Percentiles rank a stretch among this genome's conserved stretches.
Evolutionary conservation across 2,113 vertebrate genomes (phyloP).

Genomic region (Myotis davidii): DNA sequence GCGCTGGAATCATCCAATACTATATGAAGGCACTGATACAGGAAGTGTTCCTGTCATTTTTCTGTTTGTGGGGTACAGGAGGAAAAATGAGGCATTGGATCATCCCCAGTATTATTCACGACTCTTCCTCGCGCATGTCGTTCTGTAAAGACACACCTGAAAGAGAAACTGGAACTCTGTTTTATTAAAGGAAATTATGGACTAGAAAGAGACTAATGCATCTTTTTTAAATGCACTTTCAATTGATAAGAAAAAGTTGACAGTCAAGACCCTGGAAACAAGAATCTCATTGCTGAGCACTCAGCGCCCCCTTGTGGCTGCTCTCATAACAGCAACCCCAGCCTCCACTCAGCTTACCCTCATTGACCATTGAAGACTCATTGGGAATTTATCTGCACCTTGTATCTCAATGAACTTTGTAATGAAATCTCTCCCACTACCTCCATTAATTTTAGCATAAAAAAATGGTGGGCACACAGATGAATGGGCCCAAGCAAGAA

Average conservation of each 20-base stretch:
- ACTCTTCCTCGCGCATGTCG: slow-evolving; percentile 17
- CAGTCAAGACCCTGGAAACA: not conserved
- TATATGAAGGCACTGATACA: not conserved
- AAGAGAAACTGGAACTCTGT: not conserved
- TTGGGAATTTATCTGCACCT: not conserved
- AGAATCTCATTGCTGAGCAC: not conserved
- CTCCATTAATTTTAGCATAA: not conserved
- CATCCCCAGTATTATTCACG: not conserved
- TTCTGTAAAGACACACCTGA: not conserved
- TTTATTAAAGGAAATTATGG: slow-evolving; percentile 27
- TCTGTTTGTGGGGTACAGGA: not conserved
- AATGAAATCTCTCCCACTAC: not conserved
- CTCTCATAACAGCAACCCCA: rapidly evolving
- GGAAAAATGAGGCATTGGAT: not conserved
- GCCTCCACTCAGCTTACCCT: not conserved
- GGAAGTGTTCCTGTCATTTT: slow-evolving; percentile 10
- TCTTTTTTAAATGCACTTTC: not conserved
- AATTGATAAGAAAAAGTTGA: not conserved
- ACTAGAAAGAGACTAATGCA: slow-evolving; percentile 2
- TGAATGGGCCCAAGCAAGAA: not conserved
- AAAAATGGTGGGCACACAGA: not conserved
- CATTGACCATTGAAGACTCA: not conserved
- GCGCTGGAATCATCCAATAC: not conserved
- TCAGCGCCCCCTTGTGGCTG: slow-evolving; percentile 35
- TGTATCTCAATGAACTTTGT: not conserved